Conservation (phyloP, 2,888 invertebrate genomes). For the Galerucella calmariensis region DNA sequence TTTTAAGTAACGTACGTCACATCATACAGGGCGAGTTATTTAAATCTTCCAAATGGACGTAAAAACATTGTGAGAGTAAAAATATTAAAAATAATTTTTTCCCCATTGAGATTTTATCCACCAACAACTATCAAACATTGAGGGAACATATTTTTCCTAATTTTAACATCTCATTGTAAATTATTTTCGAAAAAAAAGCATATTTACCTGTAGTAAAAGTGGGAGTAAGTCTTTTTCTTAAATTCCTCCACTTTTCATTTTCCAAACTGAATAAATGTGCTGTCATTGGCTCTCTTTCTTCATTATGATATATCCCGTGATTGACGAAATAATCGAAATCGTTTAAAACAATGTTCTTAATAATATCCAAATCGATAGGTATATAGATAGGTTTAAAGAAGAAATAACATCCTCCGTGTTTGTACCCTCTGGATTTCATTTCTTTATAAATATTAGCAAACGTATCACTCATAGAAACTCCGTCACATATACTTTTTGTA, state of each 20-base stretch:
- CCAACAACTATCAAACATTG: too few relatives aligned
- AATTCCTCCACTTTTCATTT: slow-evolving; percentile 70
- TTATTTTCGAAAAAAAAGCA: too few relatives aligned
- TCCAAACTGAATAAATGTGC: slow-evolving; percentile 69
- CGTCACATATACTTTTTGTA: slow-evolving; percentile 17
- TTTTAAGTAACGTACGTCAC: too few relatives aligned
- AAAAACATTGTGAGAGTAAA: too few relatives aligned
- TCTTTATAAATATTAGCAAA: slow-evolving; percentile 34
- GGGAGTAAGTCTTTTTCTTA: slow-evolving; percentile 54
- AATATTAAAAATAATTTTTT: too few relatives aligned
- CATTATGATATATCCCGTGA: slow-evolving; percentile 68
- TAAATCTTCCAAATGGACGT: too few relatives aligned
- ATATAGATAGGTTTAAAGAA: slow-evolving; percentile 52
- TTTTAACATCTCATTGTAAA: too few relatives aligned
- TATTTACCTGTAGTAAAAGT: slow-evolving; percentile 40
- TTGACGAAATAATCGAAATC: slow-evolving; percentile 63
- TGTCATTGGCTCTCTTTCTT: slow-evolving; percentile 69
- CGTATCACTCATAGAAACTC: not conserved
- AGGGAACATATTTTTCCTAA: too few relatives aligned
- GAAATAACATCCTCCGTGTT: slow-evolving; percentile 50
- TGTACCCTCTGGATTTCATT: slow-evolving; percentile 42
- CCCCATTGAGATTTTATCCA: too few relatives aligned
- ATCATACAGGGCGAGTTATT: too few relatives aligned
- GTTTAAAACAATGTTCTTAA: slow-evolving; percentile 56
- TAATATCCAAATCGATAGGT: slow-evolving; percentile 55